A percentile compares a stretch with the other conserved stretches of the same genome.
Evolutionary conservation across 1,140 invertebrate genomes (phyloP).

Genomic region (Aphaenogaster floridana): DNA sequence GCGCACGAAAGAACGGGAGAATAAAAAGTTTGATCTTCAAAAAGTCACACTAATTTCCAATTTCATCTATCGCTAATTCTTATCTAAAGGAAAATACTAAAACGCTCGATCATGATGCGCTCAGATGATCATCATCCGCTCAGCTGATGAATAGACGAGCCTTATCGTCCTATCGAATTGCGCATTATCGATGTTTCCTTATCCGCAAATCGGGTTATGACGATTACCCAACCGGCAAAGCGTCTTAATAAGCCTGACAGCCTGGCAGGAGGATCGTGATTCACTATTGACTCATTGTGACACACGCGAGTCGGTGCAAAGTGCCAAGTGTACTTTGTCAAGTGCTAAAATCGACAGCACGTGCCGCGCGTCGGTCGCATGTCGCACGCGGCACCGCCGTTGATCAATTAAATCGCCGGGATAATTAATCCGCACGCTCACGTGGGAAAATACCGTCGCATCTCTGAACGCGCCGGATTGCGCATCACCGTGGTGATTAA

Average conservation of each 20-base stretch:
- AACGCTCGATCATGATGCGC: background rate
- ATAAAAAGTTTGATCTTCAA: background rate
- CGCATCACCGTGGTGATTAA: conserved; percentile 16
- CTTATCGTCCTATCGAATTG: conserved; percentile 43
- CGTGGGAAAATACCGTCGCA: conserved; percentile 37
- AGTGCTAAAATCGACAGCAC: conserved; percentile 59
- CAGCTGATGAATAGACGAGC: background rate
- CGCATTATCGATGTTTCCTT: conserved; percentile 36
- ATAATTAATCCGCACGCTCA: conserved; percentile 43
- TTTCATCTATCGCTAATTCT: background rate
- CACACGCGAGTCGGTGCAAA: conserved; percentile 55
- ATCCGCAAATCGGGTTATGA: conserved; percentile 59
- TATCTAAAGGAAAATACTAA: conserved; percentile 4
- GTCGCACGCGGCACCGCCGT: conserved; percentile 29
- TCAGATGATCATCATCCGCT: background rate
- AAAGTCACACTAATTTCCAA: background rate
- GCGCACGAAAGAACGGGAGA: background rate
- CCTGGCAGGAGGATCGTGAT: conserved; percentile 40
- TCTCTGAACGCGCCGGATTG: conserved; percentile 18
- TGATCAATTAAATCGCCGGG: conserved; percentile 42
- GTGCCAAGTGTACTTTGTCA: conserved; percentile 58
- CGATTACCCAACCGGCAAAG: conserved; percentile 64
- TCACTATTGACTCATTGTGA: conserved; percentile 65
- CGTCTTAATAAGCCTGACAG: conserved; percentile 56
- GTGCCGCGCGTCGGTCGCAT: conserved; percentile 24